phyloP scores from a whole-genome alignment of 2,888 invertebrate species.

The Tetheella fluctuosa region DNA sequence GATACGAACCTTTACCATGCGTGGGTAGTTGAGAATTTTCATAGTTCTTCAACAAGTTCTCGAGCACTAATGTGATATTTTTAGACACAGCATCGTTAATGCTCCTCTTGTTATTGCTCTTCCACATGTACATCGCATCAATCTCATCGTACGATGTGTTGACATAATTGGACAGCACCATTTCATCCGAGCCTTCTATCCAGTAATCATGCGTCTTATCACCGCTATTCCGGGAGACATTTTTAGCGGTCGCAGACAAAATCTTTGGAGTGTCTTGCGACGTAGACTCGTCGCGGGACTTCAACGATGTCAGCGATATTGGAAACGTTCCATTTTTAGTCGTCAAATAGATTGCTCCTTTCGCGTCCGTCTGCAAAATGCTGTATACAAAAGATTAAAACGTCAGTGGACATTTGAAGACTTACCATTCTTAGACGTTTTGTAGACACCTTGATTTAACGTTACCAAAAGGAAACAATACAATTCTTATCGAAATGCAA shows the following conservation, averaged over 20 bases:
- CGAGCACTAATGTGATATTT: conserved; percentile 93
- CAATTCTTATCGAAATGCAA: neutral
- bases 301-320: conserved; percentile 75
- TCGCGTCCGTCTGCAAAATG: conserved; percentile 61
- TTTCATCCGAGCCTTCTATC: conserved; percentile 58
- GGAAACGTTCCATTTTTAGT: conserved; percentile 81
- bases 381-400: conserved; percentile 50
- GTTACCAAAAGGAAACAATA: neutral
- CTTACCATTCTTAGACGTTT: neutral
- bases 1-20: conserved; percentile 89
- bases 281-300: conserved; percentile 60
- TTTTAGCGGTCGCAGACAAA: conserved; percentile 67
- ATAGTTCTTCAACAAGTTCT: conserved; percentile 94
- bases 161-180: conserved; percentile 65
- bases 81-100: conserved; percentile 90
- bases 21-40: conserved; percentile 95
- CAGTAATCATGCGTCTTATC: conserved; percentile 54
- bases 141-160: conserved; percentile 65
- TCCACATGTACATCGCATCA: conserved; percentile 51
- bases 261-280: conserved; percentile 64
- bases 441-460: neutral
- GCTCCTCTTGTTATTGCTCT: conserved; percentile 74
- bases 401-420: conserved; percentile 10
- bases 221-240: conserved; percentile 53
- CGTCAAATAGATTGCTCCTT: conserved; percentile 81